phyloP scores from a whole-genome alignment of 2,797 vertebrate species.

The Fratercula arctica region DNA sequence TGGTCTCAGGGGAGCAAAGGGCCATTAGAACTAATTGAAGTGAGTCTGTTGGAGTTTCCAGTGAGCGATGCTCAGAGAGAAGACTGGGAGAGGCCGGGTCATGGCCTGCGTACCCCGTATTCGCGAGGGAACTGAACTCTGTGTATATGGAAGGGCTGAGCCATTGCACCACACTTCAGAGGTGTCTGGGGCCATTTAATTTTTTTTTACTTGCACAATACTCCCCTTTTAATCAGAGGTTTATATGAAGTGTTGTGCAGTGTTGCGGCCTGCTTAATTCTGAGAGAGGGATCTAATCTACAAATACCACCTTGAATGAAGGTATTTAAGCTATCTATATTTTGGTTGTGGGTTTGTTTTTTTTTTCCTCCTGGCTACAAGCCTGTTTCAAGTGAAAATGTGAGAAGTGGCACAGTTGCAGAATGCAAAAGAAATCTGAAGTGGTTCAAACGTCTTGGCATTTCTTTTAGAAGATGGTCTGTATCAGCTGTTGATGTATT shows the following conservation, averaged over 20 bases:
- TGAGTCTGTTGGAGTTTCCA: neutral
- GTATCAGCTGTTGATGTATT: neutral
- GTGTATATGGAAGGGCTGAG: neutral
- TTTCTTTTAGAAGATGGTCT: neutral
- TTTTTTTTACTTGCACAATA: neutral
- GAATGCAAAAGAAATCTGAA: neutral
- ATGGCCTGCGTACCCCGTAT: fast-evolving
- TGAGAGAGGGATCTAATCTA: neutral
- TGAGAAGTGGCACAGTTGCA: neutral
- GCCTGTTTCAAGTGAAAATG: neutral
- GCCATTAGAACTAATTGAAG: neutral
- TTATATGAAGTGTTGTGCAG: neutral
- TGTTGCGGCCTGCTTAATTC: neutral
- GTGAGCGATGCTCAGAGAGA: neutral
- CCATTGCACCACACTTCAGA: neutral
- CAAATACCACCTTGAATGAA: neutral
- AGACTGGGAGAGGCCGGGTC: neutral
- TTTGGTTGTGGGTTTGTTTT: neutral
- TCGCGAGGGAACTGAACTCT: fast-evolving
- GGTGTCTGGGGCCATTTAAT: neutral
- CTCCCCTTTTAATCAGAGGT: neutral
- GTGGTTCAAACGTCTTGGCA: neutral
- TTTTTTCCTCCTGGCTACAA: neutral
- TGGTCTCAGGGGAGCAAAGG: neutral
- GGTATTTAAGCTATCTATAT: neutral